Evolutionary conservation across 2,113 vertebrate species (phyloP), one percentile per base, ranked within the genome.

Genomic region (Psittacus erithacus): DNA sequence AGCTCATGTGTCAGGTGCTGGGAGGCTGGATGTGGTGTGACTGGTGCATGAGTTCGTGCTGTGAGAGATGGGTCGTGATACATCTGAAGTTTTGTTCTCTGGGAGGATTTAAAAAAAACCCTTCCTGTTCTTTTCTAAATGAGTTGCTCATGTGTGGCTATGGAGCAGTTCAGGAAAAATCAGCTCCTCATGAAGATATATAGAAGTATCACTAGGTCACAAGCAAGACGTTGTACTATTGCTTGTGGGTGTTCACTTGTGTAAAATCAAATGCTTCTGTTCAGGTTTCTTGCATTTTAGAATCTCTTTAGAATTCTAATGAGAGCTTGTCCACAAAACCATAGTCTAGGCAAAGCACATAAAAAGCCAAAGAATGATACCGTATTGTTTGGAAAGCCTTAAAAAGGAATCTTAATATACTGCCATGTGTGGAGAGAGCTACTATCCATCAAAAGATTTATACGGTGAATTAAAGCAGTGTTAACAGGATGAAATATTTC

Each of bases 101-200:
- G 2, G 6, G 16, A 23, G 19, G 9, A 18, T 47, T 64, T 49
- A 27, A 1, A 5, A 24, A 52, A 19, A 35, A 19, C 43, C 49
- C 27, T 62, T 44, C 10, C 53, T 69, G 20, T 47, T 7, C 39
- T 60, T 22, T 2, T 14, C 44, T 17, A 4, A 38, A 29, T 31
- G 9, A 38, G 17, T 25, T 22, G 6, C 33, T 85, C 2, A 0
- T 17, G 1, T 0, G 0, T 18, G 1, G 1, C 25, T 33, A 0
- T 9, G 59, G 63, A 74, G 10, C 57, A 46, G 25, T 24, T 82
- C 12, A 35, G 70, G 17, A 4, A 5, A 27, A 0, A 9, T 24
- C 44, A 6, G 18, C 24, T 84, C 28, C 1, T 35, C 31, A 43
- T 43, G 29, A 27, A 3, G 0, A 3, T 24, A 3, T 3, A 0